Conservation (phyloP, 1,140 invertebrate genomes). For the Listronotus oregonensis region DNA sequence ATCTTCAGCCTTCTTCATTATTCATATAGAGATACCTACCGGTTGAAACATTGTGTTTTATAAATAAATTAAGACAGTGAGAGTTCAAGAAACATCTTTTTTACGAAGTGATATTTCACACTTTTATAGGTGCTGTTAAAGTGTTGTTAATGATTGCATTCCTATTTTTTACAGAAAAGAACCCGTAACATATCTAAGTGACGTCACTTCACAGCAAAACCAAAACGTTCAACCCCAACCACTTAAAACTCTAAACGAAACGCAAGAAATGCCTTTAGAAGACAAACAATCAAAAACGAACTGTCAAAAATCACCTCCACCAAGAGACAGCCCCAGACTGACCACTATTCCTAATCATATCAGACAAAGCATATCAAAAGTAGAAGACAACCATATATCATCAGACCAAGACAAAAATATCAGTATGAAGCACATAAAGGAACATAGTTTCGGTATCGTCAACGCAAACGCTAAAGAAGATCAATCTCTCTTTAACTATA, state of each 20-base stretch:
- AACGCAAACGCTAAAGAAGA: not conserved
- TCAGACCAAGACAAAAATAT: slow-evolving; percentile 18
- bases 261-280: slow-evolving; percentile 17
- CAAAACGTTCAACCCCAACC: slow-evolving; percentile 18
- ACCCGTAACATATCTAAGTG: slow-evolving; percentile 26
- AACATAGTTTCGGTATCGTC: slow-evolving; percentile 9
- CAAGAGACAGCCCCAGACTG: slow-evolving; percentile 17
- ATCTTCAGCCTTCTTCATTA: too few relatives aligned
- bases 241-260: slow-evolving; percentile 32
- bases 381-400: slow-evolving; percentile 9
- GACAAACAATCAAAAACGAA: slow-evolving; percentile 6
- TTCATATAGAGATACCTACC: too few relatives aligned
- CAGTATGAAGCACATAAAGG: slow-evolving; percentile 27
- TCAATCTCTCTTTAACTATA: not conserved
- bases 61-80: too few relatives aligned
- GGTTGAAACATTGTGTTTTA: too few relatives aligned
- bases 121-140: too few relatives aligned
- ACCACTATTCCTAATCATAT: slow-evolving; percentile 35
- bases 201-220: slow-evolving; percentile 15
- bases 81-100: too few relatives aligned
- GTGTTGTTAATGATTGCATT: too few relatives aligned
- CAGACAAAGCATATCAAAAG: slow-evolving; percentile 38
- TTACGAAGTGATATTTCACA: too few relatives aligned
- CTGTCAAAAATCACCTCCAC: slow-evolving; percentile 19
- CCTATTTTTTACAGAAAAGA: slow-evolving; percentile 30